Evolutionary conservation across 2,113 vertebrate genomes (phyloP).

Genomic region (Lepus timidus): DNA sequence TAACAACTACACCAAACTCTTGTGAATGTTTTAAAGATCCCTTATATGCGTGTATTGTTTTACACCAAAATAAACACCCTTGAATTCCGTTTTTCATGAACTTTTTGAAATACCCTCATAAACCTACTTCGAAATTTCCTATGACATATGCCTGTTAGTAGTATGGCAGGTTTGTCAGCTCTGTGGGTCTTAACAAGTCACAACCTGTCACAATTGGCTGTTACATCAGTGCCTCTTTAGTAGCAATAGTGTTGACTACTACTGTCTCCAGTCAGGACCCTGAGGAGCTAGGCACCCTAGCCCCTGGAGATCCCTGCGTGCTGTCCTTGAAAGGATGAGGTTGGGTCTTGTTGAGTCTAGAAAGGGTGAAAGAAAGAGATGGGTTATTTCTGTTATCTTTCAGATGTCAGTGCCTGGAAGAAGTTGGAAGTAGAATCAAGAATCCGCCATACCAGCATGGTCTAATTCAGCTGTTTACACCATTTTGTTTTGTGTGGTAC

Average conservation of each 20-base stretch:
- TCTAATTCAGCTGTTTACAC: not conserved
- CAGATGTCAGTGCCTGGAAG: not conserved
- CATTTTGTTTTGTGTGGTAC: not conserved
- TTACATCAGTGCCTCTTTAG: not conserved
- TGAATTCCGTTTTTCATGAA: too few species aligned
- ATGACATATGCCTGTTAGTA: not conserved
- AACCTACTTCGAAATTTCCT: not conserved
- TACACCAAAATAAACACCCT: too few species aligned
- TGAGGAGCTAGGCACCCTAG: not conserved
- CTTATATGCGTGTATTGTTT: too few species aligned
- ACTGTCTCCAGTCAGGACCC: not conserved
- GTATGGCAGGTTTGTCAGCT: not conserved
- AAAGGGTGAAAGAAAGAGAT: not conserved
- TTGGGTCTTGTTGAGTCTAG: not conserved
- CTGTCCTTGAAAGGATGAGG: not conserved
- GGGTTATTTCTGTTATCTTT: constrained; percentile 1
- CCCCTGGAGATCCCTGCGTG: not conserved
- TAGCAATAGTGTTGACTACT: not conserved
- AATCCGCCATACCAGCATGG: not conserved
- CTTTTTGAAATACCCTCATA: too few species aligned
- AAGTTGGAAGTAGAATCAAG: not conserved
- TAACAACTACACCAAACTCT: too few species aligned
- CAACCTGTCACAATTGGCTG: too few species aligned
- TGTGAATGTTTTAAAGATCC: too few species aligned
- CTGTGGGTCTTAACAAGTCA: not conserved